Evolutionary conservation across 2,113 vertebrate genomes (phyloP).

Genomic region (Pseudorectes ferrugineus): DNA sequence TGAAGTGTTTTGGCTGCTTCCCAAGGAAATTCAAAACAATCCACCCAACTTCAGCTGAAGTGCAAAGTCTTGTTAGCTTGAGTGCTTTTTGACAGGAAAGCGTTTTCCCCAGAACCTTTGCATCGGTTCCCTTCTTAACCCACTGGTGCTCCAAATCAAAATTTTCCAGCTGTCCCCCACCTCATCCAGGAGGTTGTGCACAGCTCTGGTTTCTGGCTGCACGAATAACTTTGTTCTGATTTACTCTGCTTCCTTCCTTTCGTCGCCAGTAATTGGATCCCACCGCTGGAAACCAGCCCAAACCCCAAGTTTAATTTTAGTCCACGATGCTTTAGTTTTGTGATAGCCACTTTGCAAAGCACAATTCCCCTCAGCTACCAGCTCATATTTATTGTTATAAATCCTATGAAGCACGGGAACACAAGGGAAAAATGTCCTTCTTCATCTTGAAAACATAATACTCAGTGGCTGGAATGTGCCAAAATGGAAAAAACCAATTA

Average conservation of each 20-base stretch:
- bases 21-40: neutral
- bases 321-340: neutral
- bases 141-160: neutral
- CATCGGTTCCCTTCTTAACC: neutral
- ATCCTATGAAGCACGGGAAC: neutral
- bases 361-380: neutral
- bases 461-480: neutral
- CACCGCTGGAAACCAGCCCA: neutral
- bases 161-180: neutral
- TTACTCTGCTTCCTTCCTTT: neutral
- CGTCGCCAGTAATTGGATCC: neutral
- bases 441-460: neutral
- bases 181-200: neutral
- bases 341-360: constrained; percentile 12
- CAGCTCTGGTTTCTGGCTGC: neutral
- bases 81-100: neutral
- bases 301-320: constrained; percentile 36
- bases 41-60: neutral
- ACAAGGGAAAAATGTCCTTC: neutral
- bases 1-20: neutral
- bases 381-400: neutral
- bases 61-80: neutral
- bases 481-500: neutral
- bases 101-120: neutral
- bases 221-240: neutral